Base-by-base conservation (phyloP, 2,113 vertebrate genomes). In the Orycteropus afer region DNA sequence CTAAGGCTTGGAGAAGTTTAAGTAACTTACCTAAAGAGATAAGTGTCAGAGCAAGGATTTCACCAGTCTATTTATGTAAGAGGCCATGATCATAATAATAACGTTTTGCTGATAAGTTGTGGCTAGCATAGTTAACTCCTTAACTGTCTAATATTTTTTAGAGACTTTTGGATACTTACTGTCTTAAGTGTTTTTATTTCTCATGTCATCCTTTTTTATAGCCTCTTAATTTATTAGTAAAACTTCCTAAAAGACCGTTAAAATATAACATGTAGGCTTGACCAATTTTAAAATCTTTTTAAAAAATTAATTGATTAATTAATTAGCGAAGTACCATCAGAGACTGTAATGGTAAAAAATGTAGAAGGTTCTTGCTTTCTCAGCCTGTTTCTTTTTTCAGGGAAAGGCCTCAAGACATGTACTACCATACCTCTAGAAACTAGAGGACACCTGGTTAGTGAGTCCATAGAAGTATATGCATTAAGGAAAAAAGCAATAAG, bases 271-370 rank as follows among this genome's bases (percentile, higher is more conserved):
- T 40, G 65, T 71, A 65, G 45, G 23, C 42, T 73, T 53, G 85
- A 77, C 42, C 57, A 92, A 74, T 89, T 34, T 80, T 45, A 82
- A 93, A 95, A 84, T 86, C n/a, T n/a, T n/a, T 94, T 61, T 94
- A 89, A 88, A 55, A 37, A 95, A 82, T 71, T 40, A 71, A 89
- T 59, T 45, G 91, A 55, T 14, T 93, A 40, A 71, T 37, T 81
- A 77, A 57, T 59, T 55, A 89, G 23, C 83, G 2, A 88, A 82
- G 18, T 83, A 1, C 69, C 55, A 32, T 2, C 42, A 91, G 67
- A 73, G 53, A 61, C 14, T 51, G 55, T 76, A 92, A 79, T 79
- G 20, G 34, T 74, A 65, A 86, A 90, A 49, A 59, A 63, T 20
- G 6, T 7, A 76, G 51, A 59, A 76, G 63, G 57, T 37, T 94